Conservation (phyloP, 2,797 vertebrate species). For the Sphenodon punctatus region DNA sequence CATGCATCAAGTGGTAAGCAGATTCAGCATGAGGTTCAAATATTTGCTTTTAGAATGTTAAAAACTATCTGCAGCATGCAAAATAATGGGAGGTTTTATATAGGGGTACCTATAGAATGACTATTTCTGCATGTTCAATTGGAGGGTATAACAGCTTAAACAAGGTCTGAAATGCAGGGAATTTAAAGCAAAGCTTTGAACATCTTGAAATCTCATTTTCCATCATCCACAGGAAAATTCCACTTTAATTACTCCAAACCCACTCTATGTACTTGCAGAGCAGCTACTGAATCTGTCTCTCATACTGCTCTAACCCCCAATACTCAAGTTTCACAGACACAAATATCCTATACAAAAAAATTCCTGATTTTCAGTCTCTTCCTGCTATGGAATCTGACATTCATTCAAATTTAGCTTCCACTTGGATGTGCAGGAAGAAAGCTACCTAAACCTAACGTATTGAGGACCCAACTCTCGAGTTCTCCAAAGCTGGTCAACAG, state of each 20-base stretch:
- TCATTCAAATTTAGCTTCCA: not conserved
- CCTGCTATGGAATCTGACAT: not conserved
- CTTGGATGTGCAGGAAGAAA: not conserved
- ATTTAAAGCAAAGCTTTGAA: not conserved
- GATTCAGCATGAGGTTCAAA: not conserved
- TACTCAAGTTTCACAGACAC: too few species aligned
- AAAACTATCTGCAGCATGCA: not conserved
- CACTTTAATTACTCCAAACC: not conserved
- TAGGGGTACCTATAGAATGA: not conserved
- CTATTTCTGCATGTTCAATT: not conserved
- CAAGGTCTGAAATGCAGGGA: not conserved
- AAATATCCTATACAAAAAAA: not conserved
- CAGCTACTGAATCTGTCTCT: not conserved
- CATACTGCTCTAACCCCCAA: not conserved
- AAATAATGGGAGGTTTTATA: not conserved
- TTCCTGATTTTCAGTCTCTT: too few species aligned
- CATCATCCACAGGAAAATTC: not conserved
- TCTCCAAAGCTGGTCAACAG: not conserved
- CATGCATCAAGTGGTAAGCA: conserved; percentile 2
- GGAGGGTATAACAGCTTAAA: fast-evolving
- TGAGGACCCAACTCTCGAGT: too few species aligned
- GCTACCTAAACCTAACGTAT: not conserved
- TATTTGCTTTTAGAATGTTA: not conserved
- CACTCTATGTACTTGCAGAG: not conserved
- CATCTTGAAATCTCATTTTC: not conserved